Conservation (phyloP, 2,797 vertebrate genomes). For the Catamblyrhynchus diadema region DNA sequence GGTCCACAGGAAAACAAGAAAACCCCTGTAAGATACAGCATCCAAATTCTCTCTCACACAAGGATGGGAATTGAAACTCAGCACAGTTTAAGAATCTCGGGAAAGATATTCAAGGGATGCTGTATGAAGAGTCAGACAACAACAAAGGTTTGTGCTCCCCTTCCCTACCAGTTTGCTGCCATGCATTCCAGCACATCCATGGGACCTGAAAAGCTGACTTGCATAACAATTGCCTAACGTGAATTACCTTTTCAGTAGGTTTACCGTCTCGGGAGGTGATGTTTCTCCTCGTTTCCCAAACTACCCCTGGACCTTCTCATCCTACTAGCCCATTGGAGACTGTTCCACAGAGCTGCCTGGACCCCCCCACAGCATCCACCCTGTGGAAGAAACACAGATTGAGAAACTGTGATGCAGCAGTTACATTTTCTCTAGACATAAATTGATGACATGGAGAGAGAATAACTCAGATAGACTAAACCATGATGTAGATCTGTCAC, state of each 20-base stretch:
- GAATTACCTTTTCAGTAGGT: conserved; percentile 32
- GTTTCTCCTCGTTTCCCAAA: background rate
- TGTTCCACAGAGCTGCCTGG: conserved; percentile 22
- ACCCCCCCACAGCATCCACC: conserved; percentile 12
- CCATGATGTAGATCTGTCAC: background rate
- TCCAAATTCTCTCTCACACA: background rate
- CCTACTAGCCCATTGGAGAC: conserved; percentile 20
- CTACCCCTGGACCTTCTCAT: conserved; percentile 31
- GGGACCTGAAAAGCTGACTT: background rate
- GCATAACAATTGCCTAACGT: background rate
- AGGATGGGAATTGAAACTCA: background rate
- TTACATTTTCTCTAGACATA: background rate
- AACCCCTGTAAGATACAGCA: background rate
- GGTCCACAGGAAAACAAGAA: background rate
- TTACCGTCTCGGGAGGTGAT: conserved; percentile 25
- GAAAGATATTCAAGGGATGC: background rate
- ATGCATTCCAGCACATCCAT: background rate
- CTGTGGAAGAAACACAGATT: conserved; percentile 39
- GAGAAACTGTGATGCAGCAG: background rate
- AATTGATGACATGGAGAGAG: background rate
- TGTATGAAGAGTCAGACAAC: background rate
- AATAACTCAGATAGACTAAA: background rate
- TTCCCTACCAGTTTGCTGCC: background rate
- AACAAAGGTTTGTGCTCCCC: background rate
- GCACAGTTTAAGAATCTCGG: background rate